A percentile compares a stretch with the other conserved stretches of the same genome.
Conservation (phyloP, 2,113 vertebrate genomes). For the Malurus alboscapulatus region DNA sequence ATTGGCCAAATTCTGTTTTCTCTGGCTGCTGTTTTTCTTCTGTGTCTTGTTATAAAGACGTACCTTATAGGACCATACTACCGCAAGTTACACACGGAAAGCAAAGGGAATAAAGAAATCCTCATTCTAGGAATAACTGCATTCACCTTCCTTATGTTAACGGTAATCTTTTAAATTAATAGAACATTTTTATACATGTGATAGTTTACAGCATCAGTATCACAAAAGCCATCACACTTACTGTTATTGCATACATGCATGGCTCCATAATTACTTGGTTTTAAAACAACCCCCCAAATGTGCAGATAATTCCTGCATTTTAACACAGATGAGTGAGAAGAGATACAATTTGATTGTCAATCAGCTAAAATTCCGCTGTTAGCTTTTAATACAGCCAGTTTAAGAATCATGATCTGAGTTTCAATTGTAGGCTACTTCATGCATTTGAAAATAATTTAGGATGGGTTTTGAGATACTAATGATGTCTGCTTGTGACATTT, state of each 20-base stretch:
- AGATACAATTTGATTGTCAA: background rate
- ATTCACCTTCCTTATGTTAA: constrained; percentile 93
- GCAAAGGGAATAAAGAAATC: constrained; percentile 94
- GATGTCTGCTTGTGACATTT: background rate
- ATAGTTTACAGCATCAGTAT: background rate
- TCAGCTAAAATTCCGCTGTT: background rate
- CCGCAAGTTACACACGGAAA: constrained; percentile 88
- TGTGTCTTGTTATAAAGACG: constrained; percentile 85
- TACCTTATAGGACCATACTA: constrained; percentile 91
- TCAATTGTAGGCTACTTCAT: background rate
- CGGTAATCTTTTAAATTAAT: constrained; percentile 72
- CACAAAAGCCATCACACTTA: background rate
- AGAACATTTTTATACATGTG: background rate
- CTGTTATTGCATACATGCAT: background rate
- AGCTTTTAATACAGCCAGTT: background rate
- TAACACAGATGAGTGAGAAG: background rate
- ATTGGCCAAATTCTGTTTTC: constrained; percentile 86
- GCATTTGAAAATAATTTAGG: background rate
- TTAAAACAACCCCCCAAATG: background rate
- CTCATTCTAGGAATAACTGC: constrained; percentile 90
- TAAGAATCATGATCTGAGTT: background rate
- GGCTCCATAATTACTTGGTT: background rate
- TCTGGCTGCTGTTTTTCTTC: constrained; percentile 84
- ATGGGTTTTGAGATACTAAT: constrained; percentile 15
- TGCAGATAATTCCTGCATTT: background rate